A percentile compares a stretch with the other conserved stretches of the same genome.
These are phyloP conservation scores for Macrophya annulata DNA, from an alignment of 2,888 invertebrate species.

Conservation along the genomic window DNA sequence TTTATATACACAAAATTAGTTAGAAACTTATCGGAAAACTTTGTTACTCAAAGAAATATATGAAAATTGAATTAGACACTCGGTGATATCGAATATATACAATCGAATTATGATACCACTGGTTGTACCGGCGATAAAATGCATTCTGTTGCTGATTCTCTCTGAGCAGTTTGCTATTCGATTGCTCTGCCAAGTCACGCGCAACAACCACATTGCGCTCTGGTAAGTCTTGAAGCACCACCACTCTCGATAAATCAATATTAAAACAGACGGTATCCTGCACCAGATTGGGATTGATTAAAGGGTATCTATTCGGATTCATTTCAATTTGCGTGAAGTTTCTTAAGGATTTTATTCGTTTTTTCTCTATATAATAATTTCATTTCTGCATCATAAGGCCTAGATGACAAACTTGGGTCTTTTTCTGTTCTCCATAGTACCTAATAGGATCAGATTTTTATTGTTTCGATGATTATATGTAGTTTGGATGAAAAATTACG, in stretches of 20 bases:
- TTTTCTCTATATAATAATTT: neutral
- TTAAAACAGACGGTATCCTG: neutral
- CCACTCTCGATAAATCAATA: slow-evolving; percentile 15
- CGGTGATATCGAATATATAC: neutral
- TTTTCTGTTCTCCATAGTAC: neutral
- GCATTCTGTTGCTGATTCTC: slow-evolving; percentile 26
- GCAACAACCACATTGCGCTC: slow-evolving; percentile 15
- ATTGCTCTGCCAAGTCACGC: slow-evolving; percentile 47
- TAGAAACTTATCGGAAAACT: neutral
- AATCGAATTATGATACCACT: neutral
- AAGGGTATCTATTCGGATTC: neutral
- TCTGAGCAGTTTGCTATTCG: slow-evolving; percentile 24
- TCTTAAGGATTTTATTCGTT: neutral
- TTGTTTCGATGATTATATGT: neutral
- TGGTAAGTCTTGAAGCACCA: neutral
- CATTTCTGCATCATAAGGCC: neutral
- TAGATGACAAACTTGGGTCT: neutral
- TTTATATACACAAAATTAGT: neutral
- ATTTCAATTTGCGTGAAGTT: neutral
- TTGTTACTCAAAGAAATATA: neutral
- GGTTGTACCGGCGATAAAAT: neutral
- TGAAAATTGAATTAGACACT: neutral
- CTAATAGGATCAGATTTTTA: slow-evolving; percentile 1
- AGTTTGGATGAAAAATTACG: slow-evolving; percentile 25
- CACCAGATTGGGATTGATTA: neutral